Conservation (phyloP, 1,140 invertebrate genomes). For the Onthophagus taurus region DNA sequence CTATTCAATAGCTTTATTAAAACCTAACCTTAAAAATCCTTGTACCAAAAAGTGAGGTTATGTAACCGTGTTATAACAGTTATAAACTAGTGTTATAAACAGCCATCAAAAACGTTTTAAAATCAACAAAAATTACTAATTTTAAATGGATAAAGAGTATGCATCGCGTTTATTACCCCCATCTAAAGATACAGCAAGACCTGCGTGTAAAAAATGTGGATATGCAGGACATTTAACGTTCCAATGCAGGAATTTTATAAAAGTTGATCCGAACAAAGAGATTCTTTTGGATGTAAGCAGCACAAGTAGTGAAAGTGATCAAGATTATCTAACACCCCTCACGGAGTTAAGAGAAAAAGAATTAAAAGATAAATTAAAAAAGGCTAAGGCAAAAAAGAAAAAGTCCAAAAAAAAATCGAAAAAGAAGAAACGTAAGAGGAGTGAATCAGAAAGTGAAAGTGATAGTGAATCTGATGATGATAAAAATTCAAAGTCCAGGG, state of each 20-base stretch:
- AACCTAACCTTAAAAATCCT: no score
- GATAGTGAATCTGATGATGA: neutral
- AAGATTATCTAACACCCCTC: slow-evolving; percentile 73
- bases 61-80: no score
- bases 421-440: slow-evolving; percentile 19
- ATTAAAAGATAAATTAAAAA: slow-evolving; percentile 52
- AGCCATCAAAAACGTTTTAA: no score
- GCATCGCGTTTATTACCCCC: slow-evolving; percentile 33
- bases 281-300: slow-evolving; percentile 91
- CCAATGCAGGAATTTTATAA: slow-evolving; percentile 93
- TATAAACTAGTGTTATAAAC: no score
- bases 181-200: slow-evolving; percentile 61
- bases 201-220: slow-evolving; percentile 88
- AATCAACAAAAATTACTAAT: no score
- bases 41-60: no score
- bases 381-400: slow-evolving; percentile 43
- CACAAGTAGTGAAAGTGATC: slow-evolving; percentile 82
- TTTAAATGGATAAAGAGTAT: slow-evolving; percentile 21
- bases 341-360: slow-evolving; percentile 70
- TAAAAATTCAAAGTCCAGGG: neutral
- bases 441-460: neutral
- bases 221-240: slow-evolving; percentile 93
- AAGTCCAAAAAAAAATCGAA: slow-evolving; percentile 31
- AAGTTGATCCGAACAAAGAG: slow-evolving; percentile 78
- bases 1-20: no score